These are phyloP conservation scores for Leucophenga maculata DNA, from an alignment of 2,888 invertebrate genomes.

Conservation along the genomic window DNA sequence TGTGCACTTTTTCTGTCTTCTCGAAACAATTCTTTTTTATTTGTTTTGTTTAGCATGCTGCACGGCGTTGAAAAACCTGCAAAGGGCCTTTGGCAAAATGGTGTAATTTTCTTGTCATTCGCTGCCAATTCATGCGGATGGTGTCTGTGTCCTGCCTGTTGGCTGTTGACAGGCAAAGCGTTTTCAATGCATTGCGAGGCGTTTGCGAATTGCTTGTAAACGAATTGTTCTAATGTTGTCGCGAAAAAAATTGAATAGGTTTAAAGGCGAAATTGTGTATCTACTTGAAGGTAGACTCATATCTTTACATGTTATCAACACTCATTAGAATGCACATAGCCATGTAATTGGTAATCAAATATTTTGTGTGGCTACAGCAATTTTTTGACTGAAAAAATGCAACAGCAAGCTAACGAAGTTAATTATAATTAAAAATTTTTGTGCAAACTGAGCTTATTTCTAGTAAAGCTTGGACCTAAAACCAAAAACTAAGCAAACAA, in stretches of 20 bases:
- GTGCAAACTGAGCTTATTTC: constrained; percentile 25
- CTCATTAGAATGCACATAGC: too few species aligned
- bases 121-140: constrained; percentile 32
- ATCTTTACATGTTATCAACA: too few species aligned
- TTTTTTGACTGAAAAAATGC: too few species aligned
- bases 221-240: neutral
- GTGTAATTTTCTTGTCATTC: constrained; percentile 31
- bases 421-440: constrained; percentile 45
- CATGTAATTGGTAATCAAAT: too few species aligned
- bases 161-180: neutral
- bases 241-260: too few species aligned
- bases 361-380: too few species aligned
- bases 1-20: constrained; percentile 1
- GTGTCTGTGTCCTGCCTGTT: neutral
- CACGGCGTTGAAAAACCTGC: constrained; percentile 23
- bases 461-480: constrained; percentile 11
- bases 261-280: too few species aligned
- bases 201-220: constrained; percentile 8
- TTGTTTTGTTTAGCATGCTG: constrained; percentile 17
- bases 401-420: constrained; percentile 39
- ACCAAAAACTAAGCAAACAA: constrained; percentile 26
- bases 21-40: neutral
- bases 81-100: constrained; percentile 28
- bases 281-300: too few species aligned
- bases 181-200: constrained; percentile 13